Conservation (phyloP, 2,113 vertebrate species). For the Gopherus evgoodei region DNA sequence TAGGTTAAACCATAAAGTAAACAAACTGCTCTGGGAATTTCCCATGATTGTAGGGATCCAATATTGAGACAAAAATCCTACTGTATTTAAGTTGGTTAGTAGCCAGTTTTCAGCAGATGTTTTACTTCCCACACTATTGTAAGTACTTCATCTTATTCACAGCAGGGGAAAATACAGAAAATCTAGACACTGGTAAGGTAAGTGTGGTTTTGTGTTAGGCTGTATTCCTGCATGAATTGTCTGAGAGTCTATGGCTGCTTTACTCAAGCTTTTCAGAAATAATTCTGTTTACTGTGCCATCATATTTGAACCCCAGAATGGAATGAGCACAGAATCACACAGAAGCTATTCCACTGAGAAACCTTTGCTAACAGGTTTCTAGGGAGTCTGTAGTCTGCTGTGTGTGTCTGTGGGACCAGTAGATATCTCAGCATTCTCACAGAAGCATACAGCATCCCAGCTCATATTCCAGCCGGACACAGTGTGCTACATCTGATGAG, state of each 20-base stretch:
- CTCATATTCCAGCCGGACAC: neutral
- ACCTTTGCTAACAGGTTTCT: neutral
- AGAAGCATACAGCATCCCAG: neutral
- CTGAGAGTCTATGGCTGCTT: neutral
- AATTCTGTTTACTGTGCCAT: neutral
- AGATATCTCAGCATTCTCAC: neutral
- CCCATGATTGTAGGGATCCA: neutral
- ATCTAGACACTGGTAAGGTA: neutral
- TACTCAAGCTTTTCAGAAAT: neutral
- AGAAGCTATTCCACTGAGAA: neutral
- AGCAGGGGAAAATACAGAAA: neutral
- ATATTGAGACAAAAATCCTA: neutral
- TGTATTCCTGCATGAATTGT: rapidly evolving
- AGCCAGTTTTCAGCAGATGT: neutral
- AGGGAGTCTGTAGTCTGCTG: neutral
- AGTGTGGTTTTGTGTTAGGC: neutral
- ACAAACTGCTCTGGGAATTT: neutral
- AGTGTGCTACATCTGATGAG: neutral
- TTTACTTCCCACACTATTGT: neutral
- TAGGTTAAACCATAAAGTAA: slow-evolving; percentile 26
- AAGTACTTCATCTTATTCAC: neutral
- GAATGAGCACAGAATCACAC: neutral
- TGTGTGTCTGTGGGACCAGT: neutral
- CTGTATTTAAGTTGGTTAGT: neutral
- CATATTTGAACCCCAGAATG: neutral